Base-by-base conservation (phyloP, 2,888 invertebrate genomes). In the Diabrotica balteata region DNA sequence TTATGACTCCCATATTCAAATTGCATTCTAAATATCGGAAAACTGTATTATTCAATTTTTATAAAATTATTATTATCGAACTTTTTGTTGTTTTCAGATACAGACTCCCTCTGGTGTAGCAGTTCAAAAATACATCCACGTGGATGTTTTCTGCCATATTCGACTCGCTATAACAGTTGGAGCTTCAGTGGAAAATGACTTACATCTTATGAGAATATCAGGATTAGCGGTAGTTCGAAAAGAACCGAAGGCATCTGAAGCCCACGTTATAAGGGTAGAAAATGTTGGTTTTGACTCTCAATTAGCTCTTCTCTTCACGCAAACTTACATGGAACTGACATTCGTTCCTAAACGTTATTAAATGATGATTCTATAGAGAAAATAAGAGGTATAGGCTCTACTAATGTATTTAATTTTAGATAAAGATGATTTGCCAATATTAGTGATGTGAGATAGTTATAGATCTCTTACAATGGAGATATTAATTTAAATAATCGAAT, bases 281-380 rank as follows among this genome's bases (percentile, higher is more conserved):
- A 89, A 90, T 79, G 89, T 91, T 62, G 91, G 90, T 72, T 82
- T 91, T 74, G 90, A 90, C 81, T 91, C 91, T 0, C 90, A 90
- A 79, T 80, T 91, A 74, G 90, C 90, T 80, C 82, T 90, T 67
- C 82, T 90, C 67, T 90, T 90, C 81, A 87, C 89, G 1, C 87
- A 88, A 81, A 89, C 88, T 71, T 88, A 90, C 78, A 88, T 89
- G 59, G 89, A 89, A 82, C 86, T 91, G 58, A 87, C 88, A 53
- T 90, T 91, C 85, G 85, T 88, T 80, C 90, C 90, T 2, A 73
- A 72, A 66, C 61, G 42, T 54, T 63, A n/a, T 63, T 44, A 45
- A 59, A 10, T 8, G 7, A 9, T 47, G 3, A 10, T 4, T 8
- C 10, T 47, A 10, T 47, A 47, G 47, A 47, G 47, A 47, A 4